These are phyloP conservation scores for Macrostomum lignano DNA, from an alignment of 1,140 invertebrate genomes.

Conservation along the genomic window DNA sequence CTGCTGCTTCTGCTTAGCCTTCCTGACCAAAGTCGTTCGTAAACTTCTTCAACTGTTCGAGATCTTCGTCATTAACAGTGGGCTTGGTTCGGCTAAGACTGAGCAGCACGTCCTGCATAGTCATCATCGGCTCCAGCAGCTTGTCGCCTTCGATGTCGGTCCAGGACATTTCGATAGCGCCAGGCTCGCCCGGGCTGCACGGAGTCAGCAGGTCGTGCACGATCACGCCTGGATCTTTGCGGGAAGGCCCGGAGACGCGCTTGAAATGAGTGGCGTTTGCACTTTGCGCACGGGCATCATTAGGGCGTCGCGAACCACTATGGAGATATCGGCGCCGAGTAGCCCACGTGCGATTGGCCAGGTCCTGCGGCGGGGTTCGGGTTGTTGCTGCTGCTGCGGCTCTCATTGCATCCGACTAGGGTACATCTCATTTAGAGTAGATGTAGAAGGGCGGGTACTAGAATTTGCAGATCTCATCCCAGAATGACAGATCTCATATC, in stretches of 20 bases:
- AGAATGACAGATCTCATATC: no score
- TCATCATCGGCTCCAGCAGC: conserved; percentile 73
- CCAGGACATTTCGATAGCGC: conserved; percentile 86
- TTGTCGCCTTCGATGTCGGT: conserved; percentile 77
- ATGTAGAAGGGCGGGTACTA: no score
- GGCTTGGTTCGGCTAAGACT: conserved; percentile 75
- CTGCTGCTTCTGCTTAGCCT: neutral
- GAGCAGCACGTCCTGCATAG: conserved; percentile 67
- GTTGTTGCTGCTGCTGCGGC: no score
- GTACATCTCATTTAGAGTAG: no score
- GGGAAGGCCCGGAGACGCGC: conserved; percentile 49
- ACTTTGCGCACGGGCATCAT: conserved; percentile 97
- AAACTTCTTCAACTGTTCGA: conserved; percentile 74
- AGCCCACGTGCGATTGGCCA: conserved; percentile 58
- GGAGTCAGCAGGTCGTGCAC: conserved; percentile 71
- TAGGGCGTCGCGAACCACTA: conserved; percentile 79
- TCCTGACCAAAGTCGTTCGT: conserved; percentile 71
- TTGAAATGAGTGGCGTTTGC: conserved; percentile 90
- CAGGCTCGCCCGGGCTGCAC: conserved; percentile 69
- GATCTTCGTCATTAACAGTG: conserved; percentile 80
- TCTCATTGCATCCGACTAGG: no score
- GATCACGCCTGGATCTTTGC: conserved; percentile 45
- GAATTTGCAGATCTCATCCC: no score
- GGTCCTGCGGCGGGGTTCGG: no score
- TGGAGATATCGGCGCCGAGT: conserved; percentile 91